Evolutionary conservation across 1,140 invertebrate genomes (phyloP).

Genomic region (Dufourea novaeangliae): DNA sequence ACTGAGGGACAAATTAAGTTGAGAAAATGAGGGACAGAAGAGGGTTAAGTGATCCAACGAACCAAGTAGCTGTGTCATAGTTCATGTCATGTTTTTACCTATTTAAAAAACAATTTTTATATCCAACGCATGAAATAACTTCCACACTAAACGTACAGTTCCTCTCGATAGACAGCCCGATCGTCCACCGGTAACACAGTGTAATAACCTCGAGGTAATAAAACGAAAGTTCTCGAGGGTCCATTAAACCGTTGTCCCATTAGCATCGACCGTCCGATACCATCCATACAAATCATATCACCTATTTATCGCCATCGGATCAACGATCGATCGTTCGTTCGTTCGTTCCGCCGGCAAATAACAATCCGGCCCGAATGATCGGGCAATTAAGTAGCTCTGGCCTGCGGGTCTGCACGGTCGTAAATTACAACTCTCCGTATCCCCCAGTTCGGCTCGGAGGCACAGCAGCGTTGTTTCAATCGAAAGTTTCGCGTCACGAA

Average conservation of each 20-base stretch:
- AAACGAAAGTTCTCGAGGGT: neutral
- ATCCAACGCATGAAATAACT: too few species aligned
- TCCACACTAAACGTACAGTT: too few species aligned
- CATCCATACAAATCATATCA: neutral
- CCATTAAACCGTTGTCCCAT: neutral
- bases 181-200: too few species aligned
- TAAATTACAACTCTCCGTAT: constrained; percentile 19
- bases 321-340: too few species aligned
- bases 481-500: constrained; percentile 44
- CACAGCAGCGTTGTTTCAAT: too few species aligned
- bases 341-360: neutral
- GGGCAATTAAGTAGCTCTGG: constrained; percentile 24
- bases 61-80: too few species aligned
- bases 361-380: constrained; percentile 10
- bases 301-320: neutral
- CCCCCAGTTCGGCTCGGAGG: neutral
- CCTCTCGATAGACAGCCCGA: neutral
- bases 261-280: neutral
- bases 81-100: too few species aligned
- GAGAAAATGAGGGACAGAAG: too few species aligned
- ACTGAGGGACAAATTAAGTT: too few species aligned
- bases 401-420: neutral
- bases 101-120: too few species aligned
- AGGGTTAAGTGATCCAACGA: too few species aligned
- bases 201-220: too few species aligned